phyloP scores from a whole-genome alignment of 2,113 vertebrate genomes.

The Semicossyphus pulcher region DNA sequence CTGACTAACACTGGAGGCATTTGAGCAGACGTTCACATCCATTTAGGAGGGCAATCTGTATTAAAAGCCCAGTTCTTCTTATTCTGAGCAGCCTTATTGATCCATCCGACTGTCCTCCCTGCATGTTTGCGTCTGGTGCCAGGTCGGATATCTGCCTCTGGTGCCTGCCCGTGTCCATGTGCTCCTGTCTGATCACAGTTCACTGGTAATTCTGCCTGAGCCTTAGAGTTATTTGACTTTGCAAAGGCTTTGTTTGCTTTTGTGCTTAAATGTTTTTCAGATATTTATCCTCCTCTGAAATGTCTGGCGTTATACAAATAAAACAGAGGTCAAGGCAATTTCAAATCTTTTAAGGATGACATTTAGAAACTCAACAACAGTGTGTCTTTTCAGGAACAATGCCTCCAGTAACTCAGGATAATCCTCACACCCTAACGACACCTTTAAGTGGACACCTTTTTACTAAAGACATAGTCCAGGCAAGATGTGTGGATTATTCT shows the following conservation, averaged over 20 bases:
- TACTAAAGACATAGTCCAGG: background rate
- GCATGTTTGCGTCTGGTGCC: slow-evolving; percentile 62
- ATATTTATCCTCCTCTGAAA: slow-evolving; percentile 27
- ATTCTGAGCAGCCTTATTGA: slow-evolving; percentile 70
- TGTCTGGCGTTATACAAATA: slow-evolving; percentile 8
- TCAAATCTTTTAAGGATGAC: slow-evolving; percentile 6
- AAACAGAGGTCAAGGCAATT: slow-evolving; percentile 20
- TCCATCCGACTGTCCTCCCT: slow-evolving; percentile 53
- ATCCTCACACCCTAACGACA: too few relatives aligned
- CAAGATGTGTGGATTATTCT: background rate
- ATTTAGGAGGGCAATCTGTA: slow-evolving; percentile 74
- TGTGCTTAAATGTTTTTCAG: background rate
- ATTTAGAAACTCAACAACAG: slow-evolving; percentile 6
- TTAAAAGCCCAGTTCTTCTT: slow-evolving; percentile 63
- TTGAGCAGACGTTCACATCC: slow-evolving; percentile 65
- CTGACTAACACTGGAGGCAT: slow-evolving; percentile 61
- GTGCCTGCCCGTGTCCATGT: slow-evolving; percentile 44
- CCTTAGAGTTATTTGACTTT: slow-evolving; percentile 12
- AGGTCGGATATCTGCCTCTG: slow-evolving; percentile 63
- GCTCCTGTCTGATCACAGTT: slow-evolving; percentile 45
- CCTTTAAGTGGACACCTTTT: too few relatives aligned
- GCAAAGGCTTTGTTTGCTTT: slow-evolving; percentile 15
- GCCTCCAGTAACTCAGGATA: background rate
- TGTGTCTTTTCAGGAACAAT: slow-evolving; percentile 17
- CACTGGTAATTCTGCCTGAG: slow-evolving; percentile 29